Base-by-base conservation (phyloP, 2,888 invertebrate genomes). In the Philereme vetulata region DNA sequence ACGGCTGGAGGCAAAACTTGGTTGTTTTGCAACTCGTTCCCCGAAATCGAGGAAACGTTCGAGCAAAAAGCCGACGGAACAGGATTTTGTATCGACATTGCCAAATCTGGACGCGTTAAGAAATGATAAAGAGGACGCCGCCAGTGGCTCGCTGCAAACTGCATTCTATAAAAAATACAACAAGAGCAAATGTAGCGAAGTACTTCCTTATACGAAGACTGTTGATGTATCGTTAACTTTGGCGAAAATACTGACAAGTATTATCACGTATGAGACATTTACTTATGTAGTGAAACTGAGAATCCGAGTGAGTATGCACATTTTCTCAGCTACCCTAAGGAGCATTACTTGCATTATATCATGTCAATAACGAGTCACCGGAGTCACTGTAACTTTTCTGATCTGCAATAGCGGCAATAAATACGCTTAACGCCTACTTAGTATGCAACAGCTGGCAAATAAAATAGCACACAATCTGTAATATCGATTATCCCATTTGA, bases 81-180 rank as follows among this genome's bases (percentile, higher is more conserved):
- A 88, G 91, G 91, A 90, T 91, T 87, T 85, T 82, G 84, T 87
- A 90, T 90, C 89, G 89, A 81, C 85, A 81, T 84, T 77, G 85
- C 90, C 90, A 86, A 90, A 91, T 91, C 90, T 86, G 91, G 87
- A 85, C 86, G 88, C 88, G 89, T 88, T 87, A 89, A 90, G 85
- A 88, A 87, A 88, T 86, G 89, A 88, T 89, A 90, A 89, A 89
- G 88, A 83, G 84, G 83, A 85, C 78, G 85, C 89, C 87, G 88
- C 83, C 76, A 66, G 72, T 74, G 50, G 75, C 72, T 66, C 75
- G 74, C 74, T 72, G 72, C 75, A 77, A 75, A 76, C 75, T 77
- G 71, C 71, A 68, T 65, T 51, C 7, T 34, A 35, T 54, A 21
- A 64, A 66, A 65, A 67, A 65, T 72, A 66, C 66, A 71, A 72